These are phyloP conservation scores for Philotrypesis tridentata DNA, from an alignment of 1,140 invertebrate species.

Conservation along the genomic window DNA sequence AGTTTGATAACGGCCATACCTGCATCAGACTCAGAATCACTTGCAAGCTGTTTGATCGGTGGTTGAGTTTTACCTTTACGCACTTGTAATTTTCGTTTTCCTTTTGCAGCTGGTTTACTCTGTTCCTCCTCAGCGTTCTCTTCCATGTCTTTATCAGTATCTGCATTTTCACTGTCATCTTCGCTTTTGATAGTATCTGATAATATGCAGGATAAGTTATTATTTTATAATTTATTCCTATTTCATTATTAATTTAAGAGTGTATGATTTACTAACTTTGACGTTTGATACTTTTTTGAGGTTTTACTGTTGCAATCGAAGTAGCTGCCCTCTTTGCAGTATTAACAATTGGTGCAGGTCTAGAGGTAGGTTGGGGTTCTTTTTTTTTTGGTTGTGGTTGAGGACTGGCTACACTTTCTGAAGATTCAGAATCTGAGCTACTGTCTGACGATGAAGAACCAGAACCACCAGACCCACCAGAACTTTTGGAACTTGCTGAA, in stretches of 20 bases:
- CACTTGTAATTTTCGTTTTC: conserved; percentile 71
- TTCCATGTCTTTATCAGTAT: conserved; percentile 68
- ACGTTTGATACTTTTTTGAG: conserved; percentile 68
- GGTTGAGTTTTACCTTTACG: conserved; percentile 71
- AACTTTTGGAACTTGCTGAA: conserved; percentile 71
- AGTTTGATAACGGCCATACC: conserved; percentile 59
- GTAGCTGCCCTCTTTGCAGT: conserved; percentile 70
- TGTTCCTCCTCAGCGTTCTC: conserved; percentile 56
- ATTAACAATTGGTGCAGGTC: conserved; percentile 57
- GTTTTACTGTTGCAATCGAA: conserved; percentile 67
- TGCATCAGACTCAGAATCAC: conserved; percentile 74
- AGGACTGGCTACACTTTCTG: conserved; percentile 67
- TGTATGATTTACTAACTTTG: conserved; percentile 59
- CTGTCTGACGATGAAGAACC: conserved; percentile 70
- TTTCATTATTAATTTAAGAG: conserved; percentile 5
- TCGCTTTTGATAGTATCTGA: conserved; percentile 65
- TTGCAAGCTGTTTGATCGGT: conserved; percentile 65
- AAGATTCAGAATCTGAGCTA: conserved; percentile 72
- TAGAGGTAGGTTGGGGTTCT: conserved; percentile 59
- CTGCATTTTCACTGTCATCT: conserved; percentile 66
- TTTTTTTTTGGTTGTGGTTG: conserved; percentile 68
- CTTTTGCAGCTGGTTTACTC: conserved; percentile 63
- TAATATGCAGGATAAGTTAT: conserved; percentile 26
- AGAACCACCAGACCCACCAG: conserved; percentile 65
- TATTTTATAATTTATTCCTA: conserved; percentile 13